phyloP scores from a whole-genome alignment of 2,797 vertebrate species.

The Lates japonicus region DNA sequence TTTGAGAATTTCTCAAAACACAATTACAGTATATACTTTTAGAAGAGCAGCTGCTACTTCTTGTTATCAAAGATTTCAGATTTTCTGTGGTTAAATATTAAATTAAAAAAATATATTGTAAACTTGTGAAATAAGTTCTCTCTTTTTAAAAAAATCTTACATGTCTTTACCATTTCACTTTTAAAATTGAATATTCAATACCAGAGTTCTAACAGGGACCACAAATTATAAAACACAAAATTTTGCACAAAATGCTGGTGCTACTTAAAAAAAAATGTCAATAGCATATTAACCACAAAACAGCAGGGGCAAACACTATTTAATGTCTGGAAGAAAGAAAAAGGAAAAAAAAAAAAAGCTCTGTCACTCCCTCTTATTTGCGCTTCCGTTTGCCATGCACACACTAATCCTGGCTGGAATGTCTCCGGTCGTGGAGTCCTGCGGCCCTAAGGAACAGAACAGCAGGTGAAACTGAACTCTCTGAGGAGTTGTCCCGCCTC shows the following conservation, averaged over 20 bases:
- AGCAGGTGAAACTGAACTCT: slow-evolving; percentile 83
- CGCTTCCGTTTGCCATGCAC: slow-evolving; percentile 74
- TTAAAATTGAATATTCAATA: background rate
- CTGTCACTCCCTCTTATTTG: slow-evolving; percentile 61
- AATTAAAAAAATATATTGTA: background rate
- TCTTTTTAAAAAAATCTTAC: background rate
- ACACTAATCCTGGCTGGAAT: slow-evolving; percentile 84
- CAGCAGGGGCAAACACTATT: slow-evolving; percentile 18
- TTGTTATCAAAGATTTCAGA: background rate
- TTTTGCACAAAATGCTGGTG: background rate
- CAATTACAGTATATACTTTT: background rate
- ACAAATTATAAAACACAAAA: background rate
- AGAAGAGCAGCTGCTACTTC: background rate
- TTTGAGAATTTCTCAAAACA: background rate
- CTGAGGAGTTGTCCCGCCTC: slow-evolving; percentile 56
- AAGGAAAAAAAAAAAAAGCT: slow-evolving; percentile 25
- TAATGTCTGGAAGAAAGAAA: slow-evolving; percentile 10
- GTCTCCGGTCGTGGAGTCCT: slow-evolving; percentile 73
- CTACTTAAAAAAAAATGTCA: slow-evolving; percentile 16
- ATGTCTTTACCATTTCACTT: background rate
- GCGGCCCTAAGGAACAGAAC: slow-evolving; percentile 66
- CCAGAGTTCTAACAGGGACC: background rate
- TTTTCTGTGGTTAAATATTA: background rate
- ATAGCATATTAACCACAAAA: slow-evolving; percentile 1
- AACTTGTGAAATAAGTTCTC: background rate